These are phyloP conservation scores for Ruditapes philippinarum DNA, from an alignment of 1,140 invertebrate genomes.

Conservation along the genomic window DNA sequence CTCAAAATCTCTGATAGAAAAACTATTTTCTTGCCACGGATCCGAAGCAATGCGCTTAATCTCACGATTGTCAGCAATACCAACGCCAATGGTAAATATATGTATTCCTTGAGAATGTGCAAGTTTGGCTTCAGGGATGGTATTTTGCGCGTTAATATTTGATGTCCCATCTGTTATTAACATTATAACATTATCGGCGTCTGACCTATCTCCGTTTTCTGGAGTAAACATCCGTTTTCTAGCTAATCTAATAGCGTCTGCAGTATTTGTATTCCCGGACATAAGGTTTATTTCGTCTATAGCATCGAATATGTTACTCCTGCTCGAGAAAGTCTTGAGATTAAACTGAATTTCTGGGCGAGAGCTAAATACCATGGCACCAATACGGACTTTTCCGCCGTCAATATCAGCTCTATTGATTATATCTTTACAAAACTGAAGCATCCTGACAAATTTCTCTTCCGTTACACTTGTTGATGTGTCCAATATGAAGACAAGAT, in stretches of 20 bases:
- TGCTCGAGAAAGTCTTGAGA: conserved; percentile 62
- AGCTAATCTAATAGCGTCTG: conserved; percentile 61
- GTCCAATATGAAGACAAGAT: conserved; percentile 84
- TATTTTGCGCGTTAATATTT: conserved; percentile 74
- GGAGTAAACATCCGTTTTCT: conserved; percentile 62
- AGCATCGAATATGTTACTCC: conserved; percentile 62
- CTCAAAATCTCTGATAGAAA: conserved; percentile 79
- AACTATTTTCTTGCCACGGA: conserved; percentile 75
- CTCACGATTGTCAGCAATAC: conserved; percentile 76
- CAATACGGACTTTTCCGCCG: conserved; percentile 77
- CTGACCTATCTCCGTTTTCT: conserved; percentile 71
- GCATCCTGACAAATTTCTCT: conserved; percentile 77
- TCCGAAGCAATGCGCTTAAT: conserved; percentile 75
- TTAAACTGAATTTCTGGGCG: conserved; percentile 68
- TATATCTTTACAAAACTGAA: conserved; percentile 79
- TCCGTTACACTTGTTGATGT: conserved; percentile 79
- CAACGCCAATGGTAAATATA: conserved; percentile 79
- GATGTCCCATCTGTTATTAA: conserved; percentile 77
- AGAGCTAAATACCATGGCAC: conserved; percentile 76
- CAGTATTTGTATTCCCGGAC: conserved; percentile 74
- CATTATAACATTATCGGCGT: conserved; percentile 72
- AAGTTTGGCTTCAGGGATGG: conserved; percentile 72
- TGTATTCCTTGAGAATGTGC: conserved; percentile 68
- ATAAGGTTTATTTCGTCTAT: conserved; percentile 73
- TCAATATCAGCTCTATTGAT: conserved; percentile 76